phyloP scores from a whole-genome alignment of 1,140 invertebrate genomes.

The Brachionus sp. region DNA sequence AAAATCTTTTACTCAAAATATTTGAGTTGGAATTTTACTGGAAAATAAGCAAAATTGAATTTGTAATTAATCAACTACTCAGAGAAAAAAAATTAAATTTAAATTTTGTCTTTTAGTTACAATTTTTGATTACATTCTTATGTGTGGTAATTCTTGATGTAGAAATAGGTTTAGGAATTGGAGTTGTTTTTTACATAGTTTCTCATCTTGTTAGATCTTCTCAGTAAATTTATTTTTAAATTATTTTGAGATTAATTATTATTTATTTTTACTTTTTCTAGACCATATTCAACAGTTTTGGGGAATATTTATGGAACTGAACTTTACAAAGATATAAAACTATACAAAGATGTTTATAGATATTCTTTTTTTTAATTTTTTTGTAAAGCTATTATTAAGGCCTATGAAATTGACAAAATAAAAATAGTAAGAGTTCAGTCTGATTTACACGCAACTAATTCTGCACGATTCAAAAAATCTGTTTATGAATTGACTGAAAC shows the following conservation, averaged over 20 bases:
- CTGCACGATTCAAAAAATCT: not conserved
- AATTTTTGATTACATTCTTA: conserved; percentile 47
- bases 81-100: not conserved
- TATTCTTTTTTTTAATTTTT: not conserved
- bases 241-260: not conserved
- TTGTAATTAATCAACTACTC: conserved; percentile 49
- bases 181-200: conserved; percentile 46
- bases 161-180: conserved; percentile 50
- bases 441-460: conserved; percentile 19
- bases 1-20: conserved; percentile 59
- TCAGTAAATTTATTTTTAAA: conserved; percentile 57
- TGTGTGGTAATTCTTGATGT: conserved; percentile 47
- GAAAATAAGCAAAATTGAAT: conserved; percentile 59
- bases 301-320: conserved; percentile 45
- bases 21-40: conserved; percentile 51
- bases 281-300: conserved; percentile 27
- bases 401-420: conserved; percentile 27
- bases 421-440: conserved; percentile 16
- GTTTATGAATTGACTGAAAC: not conserved
- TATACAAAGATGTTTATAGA: conserved; percentile 14
- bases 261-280: not conserved
- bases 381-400: not conserved
- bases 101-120: conserved; percentile 47
- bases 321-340: conserved; percentile 39
- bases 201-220: conserved; percentile 50